Base-by-base conservation (phyloP, 2,797 vertebrate genomes). In the Dendrocincla tyrannina region DNA sequence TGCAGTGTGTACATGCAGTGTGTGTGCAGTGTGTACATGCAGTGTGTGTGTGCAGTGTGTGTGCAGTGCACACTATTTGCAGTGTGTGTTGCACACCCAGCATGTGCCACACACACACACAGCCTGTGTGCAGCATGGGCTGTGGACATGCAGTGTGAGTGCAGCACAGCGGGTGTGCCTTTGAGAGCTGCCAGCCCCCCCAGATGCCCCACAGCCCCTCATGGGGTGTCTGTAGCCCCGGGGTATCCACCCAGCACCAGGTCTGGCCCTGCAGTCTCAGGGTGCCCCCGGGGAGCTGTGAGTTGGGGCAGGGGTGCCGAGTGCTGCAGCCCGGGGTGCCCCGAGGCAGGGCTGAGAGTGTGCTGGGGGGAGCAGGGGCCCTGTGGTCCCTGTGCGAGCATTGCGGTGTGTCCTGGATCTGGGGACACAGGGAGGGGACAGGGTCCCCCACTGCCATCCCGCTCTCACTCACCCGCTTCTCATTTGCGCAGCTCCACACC, bases 401-500 rank as follows among this genome's bases (percentile, higher is more conserved):
- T 32, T 7, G 11, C 2, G 2, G 56, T 3, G 2, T 63, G 35
- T 70, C 37, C 44, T 28, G 47, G 80, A 80, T 49, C 8, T 18
- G 44, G 86, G 81, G 86, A 35, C 17, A 33, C 1, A 9, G 47
- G 47, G 70, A 82, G 32, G 42, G 62, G 32, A 17, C 0, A 3
- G 74, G 24, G n/a, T 22, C 6, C 23, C 70, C 47, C 2, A 2
- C 32, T 6, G 5, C 63, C 55, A 10, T 37, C 52, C 77, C 4
- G 2, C 42, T 88, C 17, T 25, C 33, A 70, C 94, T 95, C 79
- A 97, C 96, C 93, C 3, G 46, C 82, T 96, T 95, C 89, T 95
- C 95, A 96, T 93, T 97, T 93, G 96, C 53, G 14, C 93, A 83
- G 93, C 62, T 94, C 91, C 11, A 1, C 89, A 93, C 95, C 96